Base-by-base conservation (phyloP, 2,797 vertebrate genomes). In the Trachops cirrhosus region DNA sequence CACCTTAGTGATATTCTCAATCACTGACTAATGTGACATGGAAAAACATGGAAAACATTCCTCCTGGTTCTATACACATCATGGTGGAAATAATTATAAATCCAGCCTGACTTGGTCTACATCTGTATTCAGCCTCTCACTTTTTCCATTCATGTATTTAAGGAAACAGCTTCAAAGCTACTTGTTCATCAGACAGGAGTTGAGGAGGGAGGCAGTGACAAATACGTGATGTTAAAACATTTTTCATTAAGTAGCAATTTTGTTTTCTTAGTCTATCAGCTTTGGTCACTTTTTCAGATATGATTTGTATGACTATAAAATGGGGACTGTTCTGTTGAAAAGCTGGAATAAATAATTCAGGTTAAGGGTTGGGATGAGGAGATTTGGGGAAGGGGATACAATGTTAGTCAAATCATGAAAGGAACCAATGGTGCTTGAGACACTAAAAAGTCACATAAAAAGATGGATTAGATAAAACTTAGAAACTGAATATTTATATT, bases 1-100 rank as follows among this genome's bases (percentile, higher is more conserved):
- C 46, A 75, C 15, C 67, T 57, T 32, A 22, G 83, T 75, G 79
- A 90, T 88, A 54, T 9, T 93, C 54, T 52, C 16, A 57, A 21
- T 84, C 78, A 70, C 64, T 50, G 22, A 86, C 48, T 62, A 62
- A 59, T 37, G 37, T 62, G 48, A 37, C 29, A 46, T 52, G 83
- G 93, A 94, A 96, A 95, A 89, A 91, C 32, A 86, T 96, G 62
- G 71, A 88, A 39, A 50, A 57, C 39, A 71, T 89, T 91, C 39
- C 39, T 93, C 22, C 77, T 93, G 44, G 39, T 80, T 90, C 73
- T 83, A 80, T 77, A 54, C 12, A 14, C 9, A 59, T 32, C 9
- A 29, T 24, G 44, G 68, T 96, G 16, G 52, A 78, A 64, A 62
- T 93, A 95, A 74, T 85, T 89, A 93, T 52, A 92, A 96, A 86